Conservation (phyloP, 2,113 vertebrate species). For the Pongo pygmaeus region DNA sequence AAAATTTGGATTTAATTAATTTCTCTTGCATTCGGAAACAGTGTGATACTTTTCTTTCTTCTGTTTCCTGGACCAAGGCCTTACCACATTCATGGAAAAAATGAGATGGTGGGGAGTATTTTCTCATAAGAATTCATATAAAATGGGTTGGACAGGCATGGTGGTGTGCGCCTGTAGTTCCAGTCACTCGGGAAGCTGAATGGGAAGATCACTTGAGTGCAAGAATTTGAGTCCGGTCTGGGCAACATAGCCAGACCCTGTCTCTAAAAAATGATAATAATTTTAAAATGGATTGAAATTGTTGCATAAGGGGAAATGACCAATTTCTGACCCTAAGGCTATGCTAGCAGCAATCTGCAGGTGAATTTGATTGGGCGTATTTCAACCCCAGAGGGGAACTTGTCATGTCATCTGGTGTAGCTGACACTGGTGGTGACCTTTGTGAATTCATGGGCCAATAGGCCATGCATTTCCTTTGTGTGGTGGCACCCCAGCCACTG, state of each 20-base stretch:
- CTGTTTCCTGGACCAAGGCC: constrained; percentile 82
- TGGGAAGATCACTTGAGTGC: not conserved
- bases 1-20: constrained; percentile 86
- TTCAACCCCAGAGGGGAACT: not conserved
- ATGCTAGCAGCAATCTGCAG: fast-evolving
- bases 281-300: constrained; percentile 62
- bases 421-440: not conserved
- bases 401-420: not conserved
- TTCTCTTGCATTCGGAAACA: constrained; percentile 81
- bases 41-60: constrained; percentile 77
- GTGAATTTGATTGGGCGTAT: not conserved
- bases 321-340: constrained; percentile 39
- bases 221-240: not conserved
- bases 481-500: not conserved
- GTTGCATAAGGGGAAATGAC: constrained; percentile 72
- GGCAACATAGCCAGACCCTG: not conserved
- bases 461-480: not conserved
- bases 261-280: not conserved
- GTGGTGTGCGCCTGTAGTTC: not conserved
- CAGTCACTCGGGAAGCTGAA: not conserved
- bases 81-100: constrained; percentile 81
- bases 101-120: constrained; percentile 59
- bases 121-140: constrained; percentile 77
- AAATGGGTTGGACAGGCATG: constrained; percentile 56
- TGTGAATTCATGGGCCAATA: fast-evolving